Conservation (phyloP, 2,113 vertebrate species). For the Hirundichthys speculiger region DNA sequence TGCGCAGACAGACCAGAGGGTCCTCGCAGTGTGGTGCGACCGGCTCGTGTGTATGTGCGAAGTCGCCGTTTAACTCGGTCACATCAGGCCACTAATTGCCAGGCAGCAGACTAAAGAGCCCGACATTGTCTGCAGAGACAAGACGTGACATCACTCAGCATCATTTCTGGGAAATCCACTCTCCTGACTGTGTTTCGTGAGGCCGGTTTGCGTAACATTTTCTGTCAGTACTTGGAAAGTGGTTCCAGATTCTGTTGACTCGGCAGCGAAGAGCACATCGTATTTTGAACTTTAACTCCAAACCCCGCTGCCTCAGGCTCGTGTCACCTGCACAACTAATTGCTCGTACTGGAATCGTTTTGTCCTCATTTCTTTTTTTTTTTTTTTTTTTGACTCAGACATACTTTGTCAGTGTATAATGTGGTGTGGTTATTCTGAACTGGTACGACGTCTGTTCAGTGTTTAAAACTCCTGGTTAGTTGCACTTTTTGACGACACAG, state of each 20-base stretch:
- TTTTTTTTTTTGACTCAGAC: too few species aligned
- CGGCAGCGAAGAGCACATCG: not conserved
- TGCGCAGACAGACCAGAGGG: constrained; percentile 65
- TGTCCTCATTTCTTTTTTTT: too few species aligned
- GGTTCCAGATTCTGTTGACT: not conserved
- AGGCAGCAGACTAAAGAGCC: constrained; percentile 55
- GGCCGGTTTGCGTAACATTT: constrained; percentile 22
- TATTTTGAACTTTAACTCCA: not conserved
- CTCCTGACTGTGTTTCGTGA: not conserved
- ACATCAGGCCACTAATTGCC: constrained; percentile 79
- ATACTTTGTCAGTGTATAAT: too few species aligned
- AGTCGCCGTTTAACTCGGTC: constrained; percentile 66
- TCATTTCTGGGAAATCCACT: constrained; percentile 51
- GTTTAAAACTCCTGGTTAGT: too few species aligned
- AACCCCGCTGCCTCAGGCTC: too few species aligned
- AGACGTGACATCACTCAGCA: constrained; percentile 66
- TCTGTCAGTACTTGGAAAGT: not conserved
- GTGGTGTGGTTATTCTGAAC: too few species aligned
- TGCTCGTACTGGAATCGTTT: too few species aligned
- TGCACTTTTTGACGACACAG: not conserved
- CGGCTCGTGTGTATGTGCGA: constrained; percentile 75
- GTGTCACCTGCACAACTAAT: too few species aligned
- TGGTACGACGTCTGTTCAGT: too few species aligned
- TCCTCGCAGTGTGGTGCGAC: constrained; percentile 76
- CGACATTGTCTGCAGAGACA: constrained; percentile 55